Evolutionary conservation across 53 echinoderm and acorn worm species (phyloP).

Genomic region (Hippasteria phrygiana): DNA sequence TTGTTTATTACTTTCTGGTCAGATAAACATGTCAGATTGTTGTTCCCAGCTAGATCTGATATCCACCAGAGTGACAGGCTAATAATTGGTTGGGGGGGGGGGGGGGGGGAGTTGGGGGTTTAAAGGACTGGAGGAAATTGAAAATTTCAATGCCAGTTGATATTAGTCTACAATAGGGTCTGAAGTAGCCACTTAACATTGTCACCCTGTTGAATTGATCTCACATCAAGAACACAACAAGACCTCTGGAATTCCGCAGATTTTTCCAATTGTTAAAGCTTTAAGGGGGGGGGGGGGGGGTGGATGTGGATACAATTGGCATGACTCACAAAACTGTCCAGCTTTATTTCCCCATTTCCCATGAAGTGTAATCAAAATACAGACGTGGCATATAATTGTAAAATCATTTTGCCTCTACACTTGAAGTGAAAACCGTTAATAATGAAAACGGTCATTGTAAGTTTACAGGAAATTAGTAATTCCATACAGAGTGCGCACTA

Average conservation of each 20-base stretch:
- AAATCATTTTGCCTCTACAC: too few species aligned
- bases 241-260: constrained; percentile 18
- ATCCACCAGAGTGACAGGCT: background rate
- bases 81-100: background rate
- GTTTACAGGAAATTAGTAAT: too few species aligned
- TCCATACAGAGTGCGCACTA: too few species aligned
- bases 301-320: too few species aligned
- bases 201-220: constrained; percentile 15
- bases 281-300: background rate
- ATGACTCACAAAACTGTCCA: constrained; percentile 1
- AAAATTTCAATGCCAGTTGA: background rate
- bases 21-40: constrained; percentile 57
- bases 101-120: background rate
- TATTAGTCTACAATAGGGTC: background rate
- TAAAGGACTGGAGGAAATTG: background rate
- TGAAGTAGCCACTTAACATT: constrained; percentile 51
- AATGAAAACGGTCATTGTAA: too few species aligned
- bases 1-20: constrained; percentile 29
- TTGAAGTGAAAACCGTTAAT: too few species aligned
- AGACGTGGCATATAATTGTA: background rate
- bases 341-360: background rate
- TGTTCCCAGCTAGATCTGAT: background rate
- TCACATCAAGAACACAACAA: constrained; percentile 12
- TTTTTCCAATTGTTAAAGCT: background rate
- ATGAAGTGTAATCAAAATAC: background rate